Base-by-base conservation (phyloP, 2,797 vertebrate species). In the Pogoniulus pusillus region DNA sequence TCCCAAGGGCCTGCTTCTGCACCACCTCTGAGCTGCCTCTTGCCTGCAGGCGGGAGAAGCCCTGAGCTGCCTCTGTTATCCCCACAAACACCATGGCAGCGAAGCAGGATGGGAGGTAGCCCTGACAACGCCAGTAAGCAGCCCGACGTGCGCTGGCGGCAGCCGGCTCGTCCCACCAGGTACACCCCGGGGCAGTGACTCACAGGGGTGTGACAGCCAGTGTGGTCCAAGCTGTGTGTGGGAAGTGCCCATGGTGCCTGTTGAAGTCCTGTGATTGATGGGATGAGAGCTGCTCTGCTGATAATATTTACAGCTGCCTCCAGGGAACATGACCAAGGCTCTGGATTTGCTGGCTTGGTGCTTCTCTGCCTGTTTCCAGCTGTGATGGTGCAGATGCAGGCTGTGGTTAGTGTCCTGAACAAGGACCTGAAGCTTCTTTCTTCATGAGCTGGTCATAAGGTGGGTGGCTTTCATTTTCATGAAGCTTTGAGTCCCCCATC, bases 1-100 rank as follows among this genome's bases (percentile, higher is more conserved):
- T 60, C 37, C 35, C 51, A 51, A n/a, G n/a, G n/a, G n/a, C n/a
- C n/a, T n/a, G n/a, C n/a, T n/a, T n/a, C n/a, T n/a, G n/a, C 2
- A 2, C 66, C 11, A 7, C 51, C 37, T 29, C 43, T 57, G 27
- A 76, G 66, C 51, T 43, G 7, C 80, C 34, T 83, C 64, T 86
- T 90, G 71, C 83, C 65, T 84, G 75, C 35, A 77, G 78, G 69
- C 92, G 64, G 58, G 65, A 85, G 57, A 63, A 79, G 18, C 34
- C 71, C 79, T 23, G 53, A 74, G 37, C 75, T 89, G 85, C 58
- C 68, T 88, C 75, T 94, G 75, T 95, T 95, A 88, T 58, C 93
- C 86, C 90, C 72, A 90, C 93, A 93, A 93, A 90, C 83, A 77
- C 88, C 88, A 91, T 88, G 90, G 93, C 88, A 94, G 90, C 88